These are phyloP conservation scores for Plusia festucae DNA, from an alignment of 2,888 invertebrate species.

Conservation along the genomic window DNA sequence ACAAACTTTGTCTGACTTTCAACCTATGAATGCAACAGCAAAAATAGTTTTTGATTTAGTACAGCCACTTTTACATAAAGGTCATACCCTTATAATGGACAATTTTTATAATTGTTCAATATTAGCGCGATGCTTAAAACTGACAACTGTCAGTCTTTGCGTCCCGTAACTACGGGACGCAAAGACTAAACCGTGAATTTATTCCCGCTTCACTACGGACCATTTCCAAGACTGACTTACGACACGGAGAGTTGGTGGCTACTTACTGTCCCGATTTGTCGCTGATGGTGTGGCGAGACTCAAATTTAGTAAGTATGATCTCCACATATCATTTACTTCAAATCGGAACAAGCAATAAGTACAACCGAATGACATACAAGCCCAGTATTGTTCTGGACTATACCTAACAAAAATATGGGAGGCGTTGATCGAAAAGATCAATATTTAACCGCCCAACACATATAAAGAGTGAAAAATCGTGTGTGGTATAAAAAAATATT, in stretches of 20 bases:
- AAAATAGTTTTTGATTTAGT: no score
- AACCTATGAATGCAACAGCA: no score
- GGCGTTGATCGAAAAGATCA: conserved; percentile 15
- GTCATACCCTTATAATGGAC: no score
- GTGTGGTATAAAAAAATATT: conserved; percentile 1
- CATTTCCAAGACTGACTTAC: conserved; percentile 46
- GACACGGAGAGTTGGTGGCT: conserved; percentile 49
- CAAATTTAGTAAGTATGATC: conserved; percentile 50
- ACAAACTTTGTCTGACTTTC: no score
- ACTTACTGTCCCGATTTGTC: conserved; percentile 58
- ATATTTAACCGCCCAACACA: conserved; percentile 8
- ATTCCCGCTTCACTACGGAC: conserved; percentile 47
- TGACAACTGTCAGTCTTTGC: conserved; percentile 3
- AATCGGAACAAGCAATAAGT: conserved; percentile 22
- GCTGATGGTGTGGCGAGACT: conserved; percentile 70
- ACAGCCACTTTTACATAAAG: neutral
- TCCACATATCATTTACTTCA: conserved; percentile 42
- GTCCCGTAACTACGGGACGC: no score
- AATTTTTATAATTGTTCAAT: conserved; percentile 13
- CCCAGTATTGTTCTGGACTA: conserved; percentile 28
- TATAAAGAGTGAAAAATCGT: conserved; percentile 5
- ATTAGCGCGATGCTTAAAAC: conserved; percentile 42
- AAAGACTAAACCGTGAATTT: conserved; percentile 30
- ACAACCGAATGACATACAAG: conserved; percentile 22
- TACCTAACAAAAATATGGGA: no score